A percentile compares a stretch with the other conserved stretches of the same genome.
Conservation (phyloP, 2,113 vertebrate species). For the Pica pica region DNA sequence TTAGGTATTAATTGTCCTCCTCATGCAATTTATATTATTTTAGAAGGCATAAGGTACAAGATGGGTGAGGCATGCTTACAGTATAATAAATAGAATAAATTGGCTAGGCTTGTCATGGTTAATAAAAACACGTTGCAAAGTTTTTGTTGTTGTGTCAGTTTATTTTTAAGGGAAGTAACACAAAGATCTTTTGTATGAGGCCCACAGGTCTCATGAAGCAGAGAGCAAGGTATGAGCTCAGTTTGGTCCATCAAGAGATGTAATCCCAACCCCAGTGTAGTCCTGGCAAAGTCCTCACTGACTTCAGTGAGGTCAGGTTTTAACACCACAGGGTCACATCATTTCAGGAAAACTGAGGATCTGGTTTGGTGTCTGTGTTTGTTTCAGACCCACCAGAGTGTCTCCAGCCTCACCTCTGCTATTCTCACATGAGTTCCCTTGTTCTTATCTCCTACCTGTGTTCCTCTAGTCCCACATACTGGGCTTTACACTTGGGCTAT, state of each 20-base stretch:
- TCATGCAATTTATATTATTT: not conserved
- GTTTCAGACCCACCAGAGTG: accelerated
- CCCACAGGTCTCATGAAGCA: not conserved
- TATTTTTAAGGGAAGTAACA: not conserved
- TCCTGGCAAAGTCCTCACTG: not conserved
- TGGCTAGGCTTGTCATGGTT: not conserved
- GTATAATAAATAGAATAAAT: not conserved
- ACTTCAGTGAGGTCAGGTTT: not conserved
- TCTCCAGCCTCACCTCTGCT: not conserved
- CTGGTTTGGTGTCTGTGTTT: not conserved
- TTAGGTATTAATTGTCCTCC: not conserved
- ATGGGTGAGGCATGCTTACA: not conserved
- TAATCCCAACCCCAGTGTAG: not conserved
- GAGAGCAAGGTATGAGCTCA: not conserved
- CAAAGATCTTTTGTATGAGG: not conserved
- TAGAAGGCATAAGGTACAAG: not conserved
- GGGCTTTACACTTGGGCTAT: not conserved
- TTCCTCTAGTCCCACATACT: not conserved
- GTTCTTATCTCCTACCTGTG: not conserved
- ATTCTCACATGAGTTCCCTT: not conserved
- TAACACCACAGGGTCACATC: not conserved
- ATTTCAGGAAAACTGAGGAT: not conserved
- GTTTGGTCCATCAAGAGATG: not conserved
- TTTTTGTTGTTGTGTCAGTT: not conserved
- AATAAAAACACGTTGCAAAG: not conserved